Conservation (phyloP, 2,113 vertebrate genomes). For the Lethenteron reissneri region DNA sequence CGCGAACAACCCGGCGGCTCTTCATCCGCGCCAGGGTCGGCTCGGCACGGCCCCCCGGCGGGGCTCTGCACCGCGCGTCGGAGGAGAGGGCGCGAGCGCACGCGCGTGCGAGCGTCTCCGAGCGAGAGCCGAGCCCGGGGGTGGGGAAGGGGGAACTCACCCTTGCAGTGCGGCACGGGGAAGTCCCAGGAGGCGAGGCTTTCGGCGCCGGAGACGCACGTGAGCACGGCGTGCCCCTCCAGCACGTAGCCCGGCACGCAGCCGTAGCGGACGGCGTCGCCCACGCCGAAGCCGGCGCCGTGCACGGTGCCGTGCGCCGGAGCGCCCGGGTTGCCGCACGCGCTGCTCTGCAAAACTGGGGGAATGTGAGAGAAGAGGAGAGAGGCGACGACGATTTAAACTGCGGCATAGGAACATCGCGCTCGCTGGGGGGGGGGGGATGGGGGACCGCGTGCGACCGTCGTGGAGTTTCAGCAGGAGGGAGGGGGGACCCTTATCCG, state of each 20-base stretch:
- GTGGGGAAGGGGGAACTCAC: slow-evolving; percentile 20
- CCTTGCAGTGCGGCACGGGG: slow-evolving; percentile 83
- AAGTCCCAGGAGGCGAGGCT: slow-evolving; percentile 82
- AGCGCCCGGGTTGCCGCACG: slow-evolving; percentile 72
- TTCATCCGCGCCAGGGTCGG: too few species aligned
- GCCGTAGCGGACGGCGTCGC: slow-evolving; percentile 88
- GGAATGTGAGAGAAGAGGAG: too few species aligned
- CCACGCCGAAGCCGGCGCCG: slow-evolving; percentile 66
- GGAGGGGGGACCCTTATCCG: too few species aligned
- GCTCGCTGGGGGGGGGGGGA: too few species aligned
- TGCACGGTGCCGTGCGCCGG: slow-evolving; percentile 73
- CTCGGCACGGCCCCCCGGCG: too few species aligned
- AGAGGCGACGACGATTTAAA: too few species aligned
- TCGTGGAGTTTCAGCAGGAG: too few species aligned
- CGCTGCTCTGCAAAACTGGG: slow-evolving; percentile 77
- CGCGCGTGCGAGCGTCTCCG: neutral
- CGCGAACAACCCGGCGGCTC: too few species aligned
- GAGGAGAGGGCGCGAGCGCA: slow-evolving; percentile 17
- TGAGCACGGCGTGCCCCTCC: slow-evolving; percentile 75
- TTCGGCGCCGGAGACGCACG: slow-evolving; percentile 47
- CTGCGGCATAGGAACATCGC: too few species aligned
- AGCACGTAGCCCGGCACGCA: slow-evolving; percentile 66
- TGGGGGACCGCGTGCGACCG: too few species aligned
- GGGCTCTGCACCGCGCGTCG: too few species aligned
- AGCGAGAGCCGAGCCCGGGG: neutral